phyloP scores from a whole-genome alignment of 2,797 vertebrate genomes.

The Lemur catta region DNA sequence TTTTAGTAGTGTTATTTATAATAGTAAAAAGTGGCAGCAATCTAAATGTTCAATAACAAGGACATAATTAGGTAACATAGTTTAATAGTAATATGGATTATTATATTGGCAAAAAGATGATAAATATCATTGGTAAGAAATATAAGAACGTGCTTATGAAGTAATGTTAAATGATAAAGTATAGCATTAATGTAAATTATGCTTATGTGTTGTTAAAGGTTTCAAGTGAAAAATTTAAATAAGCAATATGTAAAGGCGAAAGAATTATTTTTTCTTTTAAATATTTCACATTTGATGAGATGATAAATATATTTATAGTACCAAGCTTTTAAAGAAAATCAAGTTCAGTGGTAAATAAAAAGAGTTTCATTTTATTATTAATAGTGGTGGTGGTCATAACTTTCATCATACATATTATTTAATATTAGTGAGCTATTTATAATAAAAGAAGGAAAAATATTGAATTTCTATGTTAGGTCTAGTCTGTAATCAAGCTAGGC shows the following conservation, averaged over 20 bases:
- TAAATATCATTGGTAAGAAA: background rate
- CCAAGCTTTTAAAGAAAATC: background rate
- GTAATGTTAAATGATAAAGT: background rate
- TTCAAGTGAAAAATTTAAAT: background rate
- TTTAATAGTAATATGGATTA: background rate
- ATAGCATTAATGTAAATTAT: background rate
- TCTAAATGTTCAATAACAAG: background rate
- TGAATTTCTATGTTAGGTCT: accelerated
- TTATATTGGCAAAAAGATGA: background rate
- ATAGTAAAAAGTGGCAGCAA: background rate
- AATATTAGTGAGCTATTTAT: background rate
- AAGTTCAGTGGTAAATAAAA: background rate
- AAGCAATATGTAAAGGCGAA: background rate
- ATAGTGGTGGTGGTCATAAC: background rate
- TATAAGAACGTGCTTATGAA: background rate
- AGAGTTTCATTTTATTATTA: background rate
- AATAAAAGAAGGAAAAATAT: background rate
- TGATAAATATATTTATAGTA: background rate
- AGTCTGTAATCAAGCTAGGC: background rate
- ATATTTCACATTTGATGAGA: background rate
- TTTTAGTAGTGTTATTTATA: background rate
- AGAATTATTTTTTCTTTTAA: background rate
- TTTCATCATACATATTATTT: background rate
- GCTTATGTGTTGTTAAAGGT: background rate
- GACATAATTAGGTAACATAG: background rate